These are phyloP conservation scores for Athalia circularis DNA, from an alignment of 2,888 invertebrate genomes.

Conservation along the genomic window DNA sequence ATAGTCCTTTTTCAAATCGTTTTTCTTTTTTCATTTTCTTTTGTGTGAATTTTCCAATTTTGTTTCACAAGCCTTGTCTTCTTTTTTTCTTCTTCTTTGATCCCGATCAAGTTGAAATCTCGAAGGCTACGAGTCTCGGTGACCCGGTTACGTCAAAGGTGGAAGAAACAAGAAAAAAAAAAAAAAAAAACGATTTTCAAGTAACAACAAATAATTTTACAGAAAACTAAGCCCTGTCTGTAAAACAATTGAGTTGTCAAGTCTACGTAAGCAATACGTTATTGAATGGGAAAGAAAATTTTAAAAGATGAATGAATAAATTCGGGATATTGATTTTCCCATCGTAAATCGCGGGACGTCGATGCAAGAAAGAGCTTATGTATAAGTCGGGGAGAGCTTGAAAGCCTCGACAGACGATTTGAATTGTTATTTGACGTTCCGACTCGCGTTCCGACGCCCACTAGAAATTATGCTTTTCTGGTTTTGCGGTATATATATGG, in stretches of 20 bases:
- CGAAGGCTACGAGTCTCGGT: too few relatives aligned
- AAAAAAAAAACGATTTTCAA: too few relatives aligned
- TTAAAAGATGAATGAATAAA: slow-evolving; percentile 1
- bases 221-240: background rate
- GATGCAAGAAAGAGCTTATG: background rate
- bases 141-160: too few relatives aligned
- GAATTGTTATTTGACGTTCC: slow-evolving; percentile 34
- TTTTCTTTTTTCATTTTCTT: too few relatives aligned
- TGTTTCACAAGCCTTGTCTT: too few relatives aligned
- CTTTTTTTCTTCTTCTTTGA: too few relatives aligned
- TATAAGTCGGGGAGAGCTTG: background rate
- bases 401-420: background rate
- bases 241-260: slow-evolving; percentile 6
- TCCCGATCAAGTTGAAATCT: too few relatives aligned
- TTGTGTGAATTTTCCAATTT: too few relatives aligned
- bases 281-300: slow-evolving; percentile 9
- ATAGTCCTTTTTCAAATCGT: too few relatives aligned
- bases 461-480: slow-evolving; percentile 7
- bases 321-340: slow-evolving; percentile 14
- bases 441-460: slow-evolving; percentile 10
- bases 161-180: too few relatives aligned
- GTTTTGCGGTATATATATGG: background rate
- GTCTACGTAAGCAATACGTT: background rate
- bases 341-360: background rate
- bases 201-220: background rate